Base-by-base conservation (phyloP, 2,113 vertebrate species). In the Clarias batrachus region DNA sequence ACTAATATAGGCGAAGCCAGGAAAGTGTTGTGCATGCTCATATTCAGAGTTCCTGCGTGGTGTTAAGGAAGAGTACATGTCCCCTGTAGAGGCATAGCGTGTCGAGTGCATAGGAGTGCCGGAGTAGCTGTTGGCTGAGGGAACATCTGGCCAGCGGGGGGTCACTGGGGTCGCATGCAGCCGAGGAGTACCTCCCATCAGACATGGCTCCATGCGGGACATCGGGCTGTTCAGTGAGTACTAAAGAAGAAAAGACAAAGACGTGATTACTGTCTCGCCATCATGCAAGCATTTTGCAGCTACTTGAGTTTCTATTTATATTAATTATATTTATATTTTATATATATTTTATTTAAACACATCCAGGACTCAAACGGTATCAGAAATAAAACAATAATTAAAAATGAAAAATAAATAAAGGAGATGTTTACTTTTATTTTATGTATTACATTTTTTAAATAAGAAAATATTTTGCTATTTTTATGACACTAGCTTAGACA, bases 21-120 rank as follows among this genome's bases (percentile, higher is more conserved):
- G 97, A 93, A 99, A 99, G 96, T 99, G 98, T 94, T 99, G 98
- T 90, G 97, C 97, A 94, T 99, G 98, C 93, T 99, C 98, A 0
- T 99, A 99, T 92, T 99, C 98, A 0, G 97, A 97, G 96, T 97
- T 99, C 91, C 97, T 96, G 90, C 97, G 97, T 0, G 97, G 95
- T 77, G 95, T 95, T 90, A 99, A 87, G 9, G 98, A 96, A 0
- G 97, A 94, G 93, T 98, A 99, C 95, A 99, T 95, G 92, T 99
- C 98, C 88, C 96, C 96, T 41, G 97, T 95, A 71, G 96, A 94
- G 87, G 96, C 94, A 0, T 98, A 99, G 92, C 98, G 97, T 0
- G 97, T 94, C 37, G 98, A 96, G 92, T 98, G 98, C 96, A 98
- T 96, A 93, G 97, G 91, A 37, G 97, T 96, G 92, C 96, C 97